phyloP scores from a whole-genome alignment of 2,113 vertebrate genomes.

The Regulus satrapa region DNA sequence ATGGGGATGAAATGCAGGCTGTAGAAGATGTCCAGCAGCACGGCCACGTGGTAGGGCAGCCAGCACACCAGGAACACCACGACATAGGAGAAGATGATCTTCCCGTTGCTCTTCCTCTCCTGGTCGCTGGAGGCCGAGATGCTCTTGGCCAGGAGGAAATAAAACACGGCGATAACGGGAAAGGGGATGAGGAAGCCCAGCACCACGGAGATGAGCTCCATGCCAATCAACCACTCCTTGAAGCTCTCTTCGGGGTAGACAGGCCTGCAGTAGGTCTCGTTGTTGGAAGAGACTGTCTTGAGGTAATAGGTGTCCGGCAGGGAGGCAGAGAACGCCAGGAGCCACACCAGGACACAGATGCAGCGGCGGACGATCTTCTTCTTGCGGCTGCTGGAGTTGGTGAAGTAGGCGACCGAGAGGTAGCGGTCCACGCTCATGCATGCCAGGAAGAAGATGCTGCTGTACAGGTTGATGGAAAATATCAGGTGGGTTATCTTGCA shows the following conservation, averaged over 20 bases:
- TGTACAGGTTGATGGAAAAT: conserved; percentile 88
- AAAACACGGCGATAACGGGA: conserved; percentile 81
- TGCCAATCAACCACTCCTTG: conserved; percentile 82
- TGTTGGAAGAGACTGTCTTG: conserved; percentile 76
- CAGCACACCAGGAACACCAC: conserved; percentile 89
- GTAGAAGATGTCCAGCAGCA: conserved; percentile 83
- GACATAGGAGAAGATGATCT: conserved; percentile 84
- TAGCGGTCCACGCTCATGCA: conserved; percentile 96
- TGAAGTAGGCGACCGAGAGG: conserved; percentile 75
- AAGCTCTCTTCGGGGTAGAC: conserved; percentile 80
- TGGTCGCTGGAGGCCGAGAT: conserved; percentile 75
- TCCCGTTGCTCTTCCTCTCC: conserved; percentile 80
- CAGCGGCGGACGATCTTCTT: conserved; percentile 76
- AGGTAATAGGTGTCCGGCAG: conserved; percentile 88
- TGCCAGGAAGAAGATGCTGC: conserved; percentile 91
- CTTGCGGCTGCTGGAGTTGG: conserved; percentile 50
- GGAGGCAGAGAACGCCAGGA: conserved; percentile 81
- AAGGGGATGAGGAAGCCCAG: conserved; percentile 87
- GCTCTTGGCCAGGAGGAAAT: conserved; percentile 79
- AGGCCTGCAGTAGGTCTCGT: conserved; percentile 78
- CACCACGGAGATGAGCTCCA: conserved; percentile 84
- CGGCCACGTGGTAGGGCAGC: conserved; percentile 84
- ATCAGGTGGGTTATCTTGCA: conserved; percentile 89
- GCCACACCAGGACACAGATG: conserved; percentile 85
- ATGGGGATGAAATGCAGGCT: conserved; percentile 80